These are phyloP conservation scores for Hydrozoanthus gracilis DNA, from an alignment of 92 coral and sea anemone genomes.

Conservation along the genomic window DNA sequence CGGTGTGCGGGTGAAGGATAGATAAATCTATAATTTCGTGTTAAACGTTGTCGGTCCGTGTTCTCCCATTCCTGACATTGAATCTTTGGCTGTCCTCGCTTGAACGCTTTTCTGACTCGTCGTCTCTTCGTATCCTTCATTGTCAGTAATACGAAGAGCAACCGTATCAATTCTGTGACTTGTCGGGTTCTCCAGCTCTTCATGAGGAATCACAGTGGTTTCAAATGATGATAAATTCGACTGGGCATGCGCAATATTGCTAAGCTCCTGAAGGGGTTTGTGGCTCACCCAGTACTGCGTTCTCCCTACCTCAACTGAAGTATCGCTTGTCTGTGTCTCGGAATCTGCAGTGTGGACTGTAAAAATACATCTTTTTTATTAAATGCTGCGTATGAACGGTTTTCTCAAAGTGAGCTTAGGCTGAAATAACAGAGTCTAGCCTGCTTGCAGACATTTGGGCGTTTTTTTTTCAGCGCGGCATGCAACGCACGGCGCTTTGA, in stretches of 20 bases:
- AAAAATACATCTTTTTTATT: background rate
- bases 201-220: background rate
- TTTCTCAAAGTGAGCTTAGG: background rate
- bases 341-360: conserved; percentile 32
- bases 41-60: too few relatives aligned
- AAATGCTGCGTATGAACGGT: background rate
- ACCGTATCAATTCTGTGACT: conserved; percentile 8
- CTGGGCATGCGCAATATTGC: background rate
- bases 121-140: background rate
- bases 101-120: background rate
- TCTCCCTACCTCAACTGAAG: background rate
- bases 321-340: conserved; percentile 20
- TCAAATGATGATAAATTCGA: background rate
- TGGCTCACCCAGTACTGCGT: background rate
- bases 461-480: too few relatives aligned
- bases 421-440: too few relatives aligned
- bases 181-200: conserved; percentile 26
- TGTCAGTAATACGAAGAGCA: background rate
- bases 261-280: background rate
- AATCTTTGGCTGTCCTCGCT: background rate
- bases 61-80: background rate
- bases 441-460: too few relatives aligned
- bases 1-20: too few relatives aligned
- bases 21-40: too few relatives aligned
- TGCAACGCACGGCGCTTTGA: too few relatives aligned